Base-by-base conservation (phyloP, 1,140 invertebrate genomes). In the Leucophenga varia region DNA sequence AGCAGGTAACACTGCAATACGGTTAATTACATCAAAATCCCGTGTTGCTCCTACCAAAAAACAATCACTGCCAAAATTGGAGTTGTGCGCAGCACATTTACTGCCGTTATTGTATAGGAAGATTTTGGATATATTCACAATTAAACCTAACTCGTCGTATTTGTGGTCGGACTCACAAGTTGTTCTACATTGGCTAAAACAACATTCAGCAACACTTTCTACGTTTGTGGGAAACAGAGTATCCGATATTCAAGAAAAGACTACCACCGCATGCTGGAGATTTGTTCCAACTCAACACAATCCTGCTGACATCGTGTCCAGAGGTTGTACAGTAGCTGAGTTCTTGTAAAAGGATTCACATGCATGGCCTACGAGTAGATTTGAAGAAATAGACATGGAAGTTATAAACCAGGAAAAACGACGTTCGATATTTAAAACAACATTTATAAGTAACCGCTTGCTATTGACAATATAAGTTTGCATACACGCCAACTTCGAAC, bases 111-210 rank as follows among this genome's bases (percentile, higher is more conserved):
- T 35, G 6, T 41, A 20, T 16, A 5, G 5, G 16, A 35, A 35
- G 13, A 6, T 35, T 13, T 6, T 6, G 16, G 6, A 5, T 6
- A 4, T 8, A 35, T 35, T 13, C 12, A 13, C 6, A 4, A 13
- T 5, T 6, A 16, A 35, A 16, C 12, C 12, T 18, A 14, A 30
- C 17, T 7, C 10, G 2, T 2, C 13, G 12, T 39, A 30, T 12
- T 20, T 47, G 5, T 47, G 35, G 36, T 28, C 10, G 1, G 34
- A 44, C 34, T 49, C 31, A 7, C 31, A 48, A 43, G 32, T 44
- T 17, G 21, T 43, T 2, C 41, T 49, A 14, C 41, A 49, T 19
- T 49, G 40, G 41, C 10, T 43, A 8, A 43, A 36, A 25, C 10
- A 49, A 22, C 40, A 43, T 14, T 43, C 40, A 8, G 41, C 20